Base-by-base conservation (phyloP, 2,888 invertebrate genomes). In the Anaspis maculata region DNA sequence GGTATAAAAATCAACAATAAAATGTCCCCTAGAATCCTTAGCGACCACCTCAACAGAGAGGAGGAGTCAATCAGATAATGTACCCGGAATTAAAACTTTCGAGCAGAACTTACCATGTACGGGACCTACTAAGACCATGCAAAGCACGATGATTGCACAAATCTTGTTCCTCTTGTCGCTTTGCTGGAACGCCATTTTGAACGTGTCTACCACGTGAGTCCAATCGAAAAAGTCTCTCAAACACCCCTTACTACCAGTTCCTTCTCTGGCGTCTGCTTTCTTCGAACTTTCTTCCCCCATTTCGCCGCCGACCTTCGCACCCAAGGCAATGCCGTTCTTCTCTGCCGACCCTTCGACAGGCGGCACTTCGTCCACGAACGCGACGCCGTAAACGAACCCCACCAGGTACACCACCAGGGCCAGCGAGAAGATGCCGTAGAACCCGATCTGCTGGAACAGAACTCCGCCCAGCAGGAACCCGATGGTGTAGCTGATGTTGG, bases 91-190 rank as follows among this genome's bases (percentile, higher is more conserved):
- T n/a, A n/a, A n/a, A n/a, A n/a, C n/a, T n/a, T n/a, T n/a, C n/a
- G n/a, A n/a, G n/a, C n/a, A n/a, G n/a, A n/a, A n/a, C n/a, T n/a
- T 59, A 83, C 85, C 85, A 54, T 84, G 83, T 59, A 84, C 71
- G 1, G 85, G 85, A 14, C 85, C 85, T 48, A 84, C 82, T 41
- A 85, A 81, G 25, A 84, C 83, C 70, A 84, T 83, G 15, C 84
- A 75, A 16, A 84, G 78, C 25, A 83, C 64, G 67, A 85, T 82
- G 13, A 85, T 70, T 62, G 82, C 76, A 39, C 81, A 73, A 27
- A 85, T 82, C 36, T 80, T 68, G 2, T 84, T 64, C 51, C 82
- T 79, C 51, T 79, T 76, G 13, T 76, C 76, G 0, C 85, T 83
- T 34, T 71, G 67, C 53, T 81, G 83, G 64, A 86, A 85, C 0